Percentiles rank a stretch among this genome's conserved stretches.
These are phyloP conservation scores for Percopsis omiscomaycus DNA, from an alignment of 2,797 vertebrate genomes.

Conservation along the genomic window DNA sequence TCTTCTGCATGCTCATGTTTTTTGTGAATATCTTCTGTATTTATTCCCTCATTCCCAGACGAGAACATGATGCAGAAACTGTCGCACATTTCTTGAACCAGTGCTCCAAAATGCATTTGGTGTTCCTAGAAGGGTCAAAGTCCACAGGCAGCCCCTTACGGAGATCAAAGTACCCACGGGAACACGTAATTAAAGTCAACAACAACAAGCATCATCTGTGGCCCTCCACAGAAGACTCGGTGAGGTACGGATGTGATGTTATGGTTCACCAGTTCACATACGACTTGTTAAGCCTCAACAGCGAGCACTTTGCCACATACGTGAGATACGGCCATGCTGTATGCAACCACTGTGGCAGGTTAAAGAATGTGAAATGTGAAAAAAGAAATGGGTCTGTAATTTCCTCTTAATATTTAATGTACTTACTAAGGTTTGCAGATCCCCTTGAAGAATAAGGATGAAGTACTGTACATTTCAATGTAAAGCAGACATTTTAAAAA, in stretches of 20 bases:
- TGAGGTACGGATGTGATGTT: conserved; percentile 26
- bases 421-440: conserved; percentile 20
- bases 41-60: conserved; percentile 20
- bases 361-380: neutral
- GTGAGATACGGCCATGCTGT: conserved; percentile 26
- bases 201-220: conserved; percentile 46
- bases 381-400: too few species aligned
- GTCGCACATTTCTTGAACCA: conserved; percentile 37
- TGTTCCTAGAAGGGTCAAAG: conserved; percentile 35
- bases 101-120: conserved; percentile 31
- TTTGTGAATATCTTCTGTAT: neutral
- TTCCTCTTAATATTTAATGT: neutral
- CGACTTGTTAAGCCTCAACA: conserved; percentile 54
- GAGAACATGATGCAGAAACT: conserved; percentile 50
- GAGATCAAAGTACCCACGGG: conserved; percentile 42
- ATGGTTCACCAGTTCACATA: conserved; percentile 55
- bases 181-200: conserved; percentile 48
- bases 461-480: conserved; percentile 19
- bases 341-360: conserved; percentile 13
- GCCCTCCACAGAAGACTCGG: conserved; percentile 21
- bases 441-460: conserved; percentile 42
- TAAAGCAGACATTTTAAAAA: conserved; percentile 34
- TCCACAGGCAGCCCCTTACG: conserved; percentile 14
- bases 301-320: conserved; percentile 55
- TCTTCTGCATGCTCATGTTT: neutral